Percentiles rank a stretch among this genome's conserved stretches.
phyloP scores from a whole-genome alignment of 2,888 invertebrate species.

The Peribatodes rhomboidaria region DNA sequence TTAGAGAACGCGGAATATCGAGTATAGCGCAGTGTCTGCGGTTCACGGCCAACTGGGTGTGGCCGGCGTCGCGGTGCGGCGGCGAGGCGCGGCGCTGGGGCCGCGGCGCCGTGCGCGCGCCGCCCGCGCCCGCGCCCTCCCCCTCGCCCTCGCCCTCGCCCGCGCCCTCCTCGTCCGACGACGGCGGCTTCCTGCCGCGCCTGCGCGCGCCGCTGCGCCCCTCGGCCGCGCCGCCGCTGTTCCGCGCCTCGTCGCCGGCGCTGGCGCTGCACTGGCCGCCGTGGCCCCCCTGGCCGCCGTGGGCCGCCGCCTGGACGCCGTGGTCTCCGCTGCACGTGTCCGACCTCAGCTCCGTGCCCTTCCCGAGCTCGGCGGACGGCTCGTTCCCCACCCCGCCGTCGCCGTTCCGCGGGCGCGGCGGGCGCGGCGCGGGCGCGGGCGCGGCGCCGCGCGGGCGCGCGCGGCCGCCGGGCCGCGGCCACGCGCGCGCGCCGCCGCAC shows the following conservation, averaged over 20 bases:
- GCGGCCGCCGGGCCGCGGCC: constrained; percentile 85
- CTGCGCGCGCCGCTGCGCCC: constrained; percentile 83
- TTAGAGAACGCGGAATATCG: constrained; percentile 98
- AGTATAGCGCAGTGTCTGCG: constrained; percentile 91
- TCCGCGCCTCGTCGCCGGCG: constrained; percentile 80
- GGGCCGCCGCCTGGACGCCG: constrained; percentile 88
- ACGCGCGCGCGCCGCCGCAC: constrained; percentile 88
- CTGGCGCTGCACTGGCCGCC: constrained; percentile 77
- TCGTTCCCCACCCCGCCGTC: constrained; percentile 92
- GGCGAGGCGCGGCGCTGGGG: constrained; percentile 67
- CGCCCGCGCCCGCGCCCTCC: constrained; percentile 67
- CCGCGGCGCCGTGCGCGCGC: constrained; percentile 59
- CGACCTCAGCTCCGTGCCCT: constrained; percentile 94
- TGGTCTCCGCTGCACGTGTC: constrained; percentile 93
- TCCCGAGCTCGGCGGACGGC: constrained; percentile 92
- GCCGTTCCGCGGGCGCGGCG: constrained; percentile 88
- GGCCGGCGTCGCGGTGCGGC: constrained; percentile 90
- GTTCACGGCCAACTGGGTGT: constrained; percentile 89
- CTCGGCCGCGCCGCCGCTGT: constrained; percentile 87
- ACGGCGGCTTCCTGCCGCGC: constrained; percentile 93
- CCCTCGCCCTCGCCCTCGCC: constrained; percentile 68
- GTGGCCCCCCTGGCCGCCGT: constrained; percentile 89
- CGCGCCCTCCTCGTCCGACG: constrained; percentile 89
- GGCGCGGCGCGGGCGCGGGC: constrained; percentile 86
- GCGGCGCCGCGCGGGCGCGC: constrained; percentile 84